Conservation (phyloP, 2,888 invertebrate genomes). For the Spodoptera littoralis region DNA sequence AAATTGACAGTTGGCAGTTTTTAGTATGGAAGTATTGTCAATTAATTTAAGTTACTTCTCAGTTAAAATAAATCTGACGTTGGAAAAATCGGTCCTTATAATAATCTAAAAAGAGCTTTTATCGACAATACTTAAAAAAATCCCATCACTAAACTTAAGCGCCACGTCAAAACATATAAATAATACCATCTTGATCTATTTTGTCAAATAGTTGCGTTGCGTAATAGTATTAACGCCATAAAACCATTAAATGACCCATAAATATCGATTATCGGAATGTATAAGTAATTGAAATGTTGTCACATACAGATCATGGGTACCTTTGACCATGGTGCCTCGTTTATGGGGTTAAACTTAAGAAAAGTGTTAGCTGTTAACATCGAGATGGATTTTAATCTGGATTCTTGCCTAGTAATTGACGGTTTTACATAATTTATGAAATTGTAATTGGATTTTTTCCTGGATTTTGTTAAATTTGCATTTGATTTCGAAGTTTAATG, state of each 20-base stretch:
- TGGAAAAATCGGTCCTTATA: too few species aligned
- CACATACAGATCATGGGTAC: constrained; percentile 13
- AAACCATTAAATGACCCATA: constrained; percentile 61
- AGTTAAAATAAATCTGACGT: too few species aligned
- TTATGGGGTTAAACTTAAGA: constrained; percentile 27
- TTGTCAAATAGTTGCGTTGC: constrained; percentile 52
- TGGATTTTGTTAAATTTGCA: too few species aligned
- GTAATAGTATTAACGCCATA: constrained; percentile 49
- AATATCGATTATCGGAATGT: constrained; percentile 63
- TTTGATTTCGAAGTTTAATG: too few species aligned
- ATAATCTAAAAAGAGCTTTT: neutral
- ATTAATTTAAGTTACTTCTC: too few species aligned
- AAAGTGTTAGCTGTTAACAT: constrained; percentile 6
- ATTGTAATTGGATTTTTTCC: too few species aligned
- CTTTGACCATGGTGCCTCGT: constrained; percentile 13
- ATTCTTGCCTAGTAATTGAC: too few species aligned
- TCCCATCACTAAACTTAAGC: constrained; percentile 48
- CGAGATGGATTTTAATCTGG: neutral
- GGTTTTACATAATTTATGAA: too few species aligned
- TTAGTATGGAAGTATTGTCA: too few species aligned
- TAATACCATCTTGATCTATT: constrained; percentile 50
- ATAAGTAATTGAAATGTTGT: constrained; percentile 55
- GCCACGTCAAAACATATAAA: constrained; percentile 54
- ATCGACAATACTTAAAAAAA: constrained; percentile 10
- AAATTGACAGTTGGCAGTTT: too few species aligned